A percentile compares a stretch with the other conserved stretches of the same genome.
Conservation (phyloP, 2,888 invertebrate genomes). For the Eueremaeus valkanovi region DNA sequence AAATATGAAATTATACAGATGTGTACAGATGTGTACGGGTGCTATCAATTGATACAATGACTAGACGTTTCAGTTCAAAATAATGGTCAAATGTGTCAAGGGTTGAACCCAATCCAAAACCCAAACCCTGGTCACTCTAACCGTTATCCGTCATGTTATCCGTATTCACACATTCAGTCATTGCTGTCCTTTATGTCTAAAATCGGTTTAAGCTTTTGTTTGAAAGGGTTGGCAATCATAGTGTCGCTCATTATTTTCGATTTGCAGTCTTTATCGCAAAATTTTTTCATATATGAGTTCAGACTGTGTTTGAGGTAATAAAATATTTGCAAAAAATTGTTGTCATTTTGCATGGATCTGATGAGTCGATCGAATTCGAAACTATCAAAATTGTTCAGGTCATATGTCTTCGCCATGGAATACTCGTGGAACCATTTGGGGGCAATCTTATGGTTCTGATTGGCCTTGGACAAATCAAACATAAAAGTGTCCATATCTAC, state of each 20-base stretch:
- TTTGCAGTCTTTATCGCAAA: neutral
- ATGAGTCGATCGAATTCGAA: slow-evolving; percentile 86
- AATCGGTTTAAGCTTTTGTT: neutral
- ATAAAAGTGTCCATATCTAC: slow-evolving; percentile 94
- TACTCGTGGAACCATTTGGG: slow-evolving; percentile 81
- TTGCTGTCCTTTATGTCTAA: neutral
- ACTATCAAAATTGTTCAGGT: slow-evolving; percentile 76
- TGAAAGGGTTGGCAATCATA: neutral
- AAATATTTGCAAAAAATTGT: slow-evolving; percentile 78
- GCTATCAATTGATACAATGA: no score
- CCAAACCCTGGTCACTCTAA: no score
- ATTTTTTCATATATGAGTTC: neutral
- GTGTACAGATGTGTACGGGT: no score
- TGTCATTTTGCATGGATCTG: slow-evolving; percentile 78
- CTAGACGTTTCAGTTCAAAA: no score
- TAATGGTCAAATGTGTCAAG: no score
- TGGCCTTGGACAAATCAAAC: slow-evolving; percentile 88
- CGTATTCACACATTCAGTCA: no score
- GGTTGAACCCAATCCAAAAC: no score
- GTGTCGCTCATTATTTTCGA: neutral
- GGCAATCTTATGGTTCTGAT: slow-evolving; percentile 53
- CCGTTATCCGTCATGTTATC: no score
- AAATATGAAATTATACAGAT: no score
- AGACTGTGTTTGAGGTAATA: slow-evolving; percentile 58
- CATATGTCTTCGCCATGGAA: slow-evolving; percentile 65